Conservation (phyloP, 1,140 invertebrate genomes). For the Pygmarrhopalites habei region DNA sequence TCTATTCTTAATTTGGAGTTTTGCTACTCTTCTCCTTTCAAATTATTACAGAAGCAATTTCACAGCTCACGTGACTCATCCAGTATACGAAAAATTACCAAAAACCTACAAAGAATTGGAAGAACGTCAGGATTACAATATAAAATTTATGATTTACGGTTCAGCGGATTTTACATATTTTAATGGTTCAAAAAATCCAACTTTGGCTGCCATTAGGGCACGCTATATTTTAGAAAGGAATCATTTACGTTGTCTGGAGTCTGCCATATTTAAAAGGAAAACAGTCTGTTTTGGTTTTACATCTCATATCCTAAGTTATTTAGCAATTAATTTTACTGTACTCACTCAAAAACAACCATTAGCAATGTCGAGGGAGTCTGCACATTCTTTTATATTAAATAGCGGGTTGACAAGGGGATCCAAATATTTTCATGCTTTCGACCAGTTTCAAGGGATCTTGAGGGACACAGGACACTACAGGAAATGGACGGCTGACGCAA, state of each 20-base stretch:
- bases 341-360: too few relatives aligned
- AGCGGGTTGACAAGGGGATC: too few relatives aligned
- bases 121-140: neutral
- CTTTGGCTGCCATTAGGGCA: neutral
- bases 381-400: too few relatives aligned
- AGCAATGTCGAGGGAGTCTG: too few relatives aligned
- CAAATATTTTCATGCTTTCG: too few relatives aligned
- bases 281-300: neutral
- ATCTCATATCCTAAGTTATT: too few relatives aligned
- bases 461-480: too few relatives aligned
- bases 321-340: too few relatives aligned
- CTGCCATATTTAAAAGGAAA: neutral
- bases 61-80: neutral
- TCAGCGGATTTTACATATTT: neutral
- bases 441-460: too few relatives aligned
- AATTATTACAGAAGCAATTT: neutral
- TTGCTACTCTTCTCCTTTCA: neutral
- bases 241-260: neutral
- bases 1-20: neutral
- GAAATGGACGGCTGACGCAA: too few relatives aligned
- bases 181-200: neutral
- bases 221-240: neutral
- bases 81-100: neutral
- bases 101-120: neutral
- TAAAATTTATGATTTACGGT: neutral